phyloP scores from a whole-genome alignment of 1,140 invertebrate species.

The Drosophila arizonae region DNA sequence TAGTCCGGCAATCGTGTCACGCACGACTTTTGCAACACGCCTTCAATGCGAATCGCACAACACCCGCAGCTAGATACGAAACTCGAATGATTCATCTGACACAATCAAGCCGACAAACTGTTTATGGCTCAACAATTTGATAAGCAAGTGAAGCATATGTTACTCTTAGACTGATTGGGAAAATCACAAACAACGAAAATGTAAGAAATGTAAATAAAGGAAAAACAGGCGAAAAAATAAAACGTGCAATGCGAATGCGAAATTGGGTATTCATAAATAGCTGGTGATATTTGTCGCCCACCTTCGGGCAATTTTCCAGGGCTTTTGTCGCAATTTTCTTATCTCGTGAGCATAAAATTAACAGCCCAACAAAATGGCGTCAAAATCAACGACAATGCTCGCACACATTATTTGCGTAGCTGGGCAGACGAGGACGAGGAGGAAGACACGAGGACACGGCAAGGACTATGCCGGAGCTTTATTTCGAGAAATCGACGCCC shows the following conservation, averaged over 20 bases:
- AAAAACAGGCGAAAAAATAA: neutral
- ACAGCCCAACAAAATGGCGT: constrained; percentile 73
- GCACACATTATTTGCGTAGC: constrained; percentile 27
- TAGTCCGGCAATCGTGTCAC: too few species aligned
- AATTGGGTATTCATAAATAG: constrained; percentile 10
- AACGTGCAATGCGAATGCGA: neutral
- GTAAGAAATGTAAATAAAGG: neutral
- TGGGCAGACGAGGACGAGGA: neutral
- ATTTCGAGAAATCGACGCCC: constrained; percentile 78
- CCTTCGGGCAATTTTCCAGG: constrained; percentile 67
- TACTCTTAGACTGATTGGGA: too few species aligned
- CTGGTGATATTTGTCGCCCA: constrained; percentile 16
- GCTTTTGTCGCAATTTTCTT: constrained; percentile 75
- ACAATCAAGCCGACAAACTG: neutral
- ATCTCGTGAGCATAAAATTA: constrained; percentile 78
- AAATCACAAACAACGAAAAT: too few species aligned
- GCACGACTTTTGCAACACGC: too few species aligned
- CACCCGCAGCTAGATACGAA: too few species aligned
- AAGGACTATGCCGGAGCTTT: constrained; percentile 34
- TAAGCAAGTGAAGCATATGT: constrained; percentile 5
- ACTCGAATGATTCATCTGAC: neutral
- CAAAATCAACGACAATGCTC: constrained; percentile 62
- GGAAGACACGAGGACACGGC: neutral
- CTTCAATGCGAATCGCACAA: too few species aligned
- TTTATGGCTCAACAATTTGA: neutral